Base-by-base conservation (phyloP, 2,888 invertebrate genomes). In the Dryobota labecula region DNA sequence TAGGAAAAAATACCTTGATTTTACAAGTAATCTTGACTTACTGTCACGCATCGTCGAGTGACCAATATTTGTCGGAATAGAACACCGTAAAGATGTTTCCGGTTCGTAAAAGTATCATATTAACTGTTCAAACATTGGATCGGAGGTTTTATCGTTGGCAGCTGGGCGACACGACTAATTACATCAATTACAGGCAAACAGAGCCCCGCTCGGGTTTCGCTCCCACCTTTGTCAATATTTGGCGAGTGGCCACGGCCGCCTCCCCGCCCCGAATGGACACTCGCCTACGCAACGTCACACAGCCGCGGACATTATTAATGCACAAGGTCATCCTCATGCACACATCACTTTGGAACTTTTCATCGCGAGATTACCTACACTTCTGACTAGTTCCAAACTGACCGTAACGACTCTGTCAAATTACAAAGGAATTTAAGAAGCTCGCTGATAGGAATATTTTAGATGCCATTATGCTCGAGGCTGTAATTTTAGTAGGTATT, bases 161-260 rank as follows among this genome's bases (percentile, higher is more conserved):
- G 95, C 95, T 95, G 95, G 88, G 88, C 93, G 95, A 95, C 95
- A 95, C 95, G 95, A 95, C 96, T 95, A 96, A 96, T 96, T 96
- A 96, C 96, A 93, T 95, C 96, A 95, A 96, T 96, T 95, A 95
- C 94, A 93, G 93, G 92, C 92, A 95, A 95, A 95, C 94, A 95
- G 87, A 85, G 87, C 84, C 78, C 85, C 82, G 92, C 91, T 95
- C 94, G 90, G 94, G 94, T 95, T 95, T 93, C 95, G 88, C 92
- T 90, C 92, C 94, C 94, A 95, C 95, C 95, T 95, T 94, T 93
- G 93, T 95, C 92, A 96, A 95, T 96, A 95, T 96, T 96, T 93
- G 94, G 91, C 78, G 84, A 85, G 90, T 85, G 73, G 79, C 71
- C 73, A 90, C 82, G 84, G 84, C 89, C 80, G 73, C 73, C 81